These are phyloP conservation scores for Micrastur ruficollis DNA, from an alignment of 2,797 vertebrate species.

Conservation along the genomic window DNA sequence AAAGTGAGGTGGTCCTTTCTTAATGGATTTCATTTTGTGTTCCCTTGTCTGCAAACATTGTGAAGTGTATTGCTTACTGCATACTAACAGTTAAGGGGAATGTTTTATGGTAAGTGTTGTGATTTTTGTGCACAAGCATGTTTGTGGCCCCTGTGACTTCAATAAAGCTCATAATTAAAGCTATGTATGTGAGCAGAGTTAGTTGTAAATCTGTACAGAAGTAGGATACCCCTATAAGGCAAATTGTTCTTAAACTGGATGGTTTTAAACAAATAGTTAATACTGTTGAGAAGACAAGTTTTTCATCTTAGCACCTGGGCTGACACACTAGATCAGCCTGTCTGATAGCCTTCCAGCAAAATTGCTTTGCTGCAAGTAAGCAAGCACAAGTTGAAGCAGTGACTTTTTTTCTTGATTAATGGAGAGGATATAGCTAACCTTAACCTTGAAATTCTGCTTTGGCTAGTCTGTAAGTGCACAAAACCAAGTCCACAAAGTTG, in stretches of 20 bases:
- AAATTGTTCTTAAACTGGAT: not conserved
- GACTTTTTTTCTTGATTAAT: not conserved
- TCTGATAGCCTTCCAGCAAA: not conserved
- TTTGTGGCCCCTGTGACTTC: not conserved
- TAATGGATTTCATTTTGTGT: not conserved
- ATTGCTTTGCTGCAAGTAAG: not conserved
- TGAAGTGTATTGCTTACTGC: not conserved
- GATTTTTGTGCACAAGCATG: fast-evolving
- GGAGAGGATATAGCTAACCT: not conserved
- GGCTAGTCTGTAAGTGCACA: not conserved
- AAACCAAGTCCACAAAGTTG: fast-evolving
- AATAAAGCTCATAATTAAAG: not conserved
- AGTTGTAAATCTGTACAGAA: not conserved
- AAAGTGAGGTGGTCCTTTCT: not conserved
- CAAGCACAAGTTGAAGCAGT: not conserved
- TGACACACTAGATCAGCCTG: not conserved
- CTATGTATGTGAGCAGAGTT: not conserved
- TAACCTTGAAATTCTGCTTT: not conserved
- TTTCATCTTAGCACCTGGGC: not conserved
- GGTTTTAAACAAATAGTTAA: not conserved
- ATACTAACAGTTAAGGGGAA: not conserved
- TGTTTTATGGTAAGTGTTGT: not conserved
- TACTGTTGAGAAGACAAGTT: not conserved
- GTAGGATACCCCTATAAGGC: fast-evolving
- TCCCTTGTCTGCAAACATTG: not conserved